Evolutionary conservation across 2,797 vertebrate species (phyloP).

Genomic region (Sparus aurata): DNA sequence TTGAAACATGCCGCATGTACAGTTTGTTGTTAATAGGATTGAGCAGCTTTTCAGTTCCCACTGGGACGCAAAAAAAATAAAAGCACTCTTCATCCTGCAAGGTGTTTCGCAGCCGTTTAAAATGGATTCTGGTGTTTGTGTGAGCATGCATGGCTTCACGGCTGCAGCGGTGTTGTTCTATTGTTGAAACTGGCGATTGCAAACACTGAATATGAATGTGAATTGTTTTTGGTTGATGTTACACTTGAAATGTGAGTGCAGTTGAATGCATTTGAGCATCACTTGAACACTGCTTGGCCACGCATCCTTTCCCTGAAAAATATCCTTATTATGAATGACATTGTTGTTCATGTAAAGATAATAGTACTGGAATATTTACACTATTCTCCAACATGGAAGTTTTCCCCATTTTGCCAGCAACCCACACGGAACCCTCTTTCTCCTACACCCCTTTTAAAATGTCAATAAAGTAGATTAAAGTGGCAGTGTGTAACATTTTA

Average conservation of each 20-base stretch:
- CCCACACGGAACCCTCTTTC: too few species aligned
- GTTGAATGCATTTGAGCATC: not conserved
- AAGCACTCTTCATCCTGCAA: not conserved
- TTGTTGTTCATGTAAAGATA: not conserved
- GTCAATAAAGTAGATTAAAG: too few species aligned
- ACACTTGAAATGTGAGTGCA: not conserved
- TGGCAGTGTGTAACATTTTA: not conserved
- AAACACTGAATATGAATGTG: not conserved
- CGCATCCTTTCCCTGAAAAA: too few species aligned
- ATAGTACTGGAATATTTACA: too few species aligned
- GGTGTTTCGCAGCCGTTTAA: not conserved
- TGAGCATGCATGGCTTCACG: not conserved
- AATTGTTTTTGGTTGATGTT: not conserved
- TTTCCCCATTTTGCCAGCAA: too few species aligned
- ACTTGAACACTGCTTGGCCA: not conserved
- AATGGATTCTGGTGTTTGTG: not conserved
- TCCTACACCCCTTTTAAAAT: too few species aligned
- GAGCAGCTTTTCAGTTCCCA: not conserved
- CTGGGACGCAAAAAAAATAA: not conserved
- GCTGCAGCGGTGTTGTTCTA: not conserved
- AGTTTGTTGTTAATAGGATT: not conserved
- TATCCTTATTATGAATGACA: not conserved
- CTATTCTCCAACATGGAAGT: too few species aligned
- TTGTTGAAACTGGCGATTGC: not conserved
- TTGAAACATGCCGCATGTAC: slow-evolving; percentile 16